Conservation (phyloP, 1,140 invertebrate genomes). For the Lucilia sericata region DNA sequence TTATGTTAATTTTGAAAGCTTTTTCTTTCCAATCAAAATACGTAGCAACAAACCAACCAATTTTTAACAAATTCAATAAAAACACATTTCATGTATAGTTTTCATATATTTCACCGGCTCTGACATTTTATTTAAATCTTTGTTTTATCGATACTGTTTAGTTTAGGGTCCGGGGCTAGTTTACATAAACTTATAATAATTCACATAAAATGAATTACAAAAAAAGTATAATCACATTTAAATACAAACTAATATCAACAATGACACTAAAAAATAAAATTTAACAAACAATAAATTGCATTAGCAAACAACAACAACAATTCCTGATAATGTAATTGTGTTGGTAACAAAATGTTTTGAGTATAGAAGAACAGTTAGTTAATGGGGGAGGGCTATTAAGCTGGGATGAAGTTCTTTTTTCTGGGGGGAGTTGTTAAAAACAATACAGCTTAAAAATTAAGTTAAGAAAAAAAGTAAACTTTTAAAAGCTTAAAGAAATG, state of each 20-base stretch:
- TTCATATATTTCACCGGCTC: constrained; percentile 34
- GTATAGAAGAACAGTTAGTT: constrained; percentile 10
- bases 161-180: constrained; percentile 2
- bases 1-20: too few species aligned
- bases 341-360: background rate
- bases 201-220: constrained; percentile 7
- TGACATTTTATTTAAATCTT: constrained; percentile 37
- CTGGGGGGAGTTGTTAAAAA: too few species aligned
- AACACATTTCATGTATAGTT: background rate
- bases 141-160: background rate
- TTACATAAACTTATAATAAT: constrained; percentile 31
- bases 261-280: constrained; percentile 23
- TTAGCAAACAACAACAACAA: background rate
- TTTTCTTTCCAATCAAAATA: too few species aligned
- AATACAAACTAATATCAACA: constrained; percentile 43
- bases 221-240: constrained; percentile 33
- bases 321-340: too few species aligned
- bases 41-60: too few species aligned
- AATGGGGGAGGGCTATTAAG: background rate
- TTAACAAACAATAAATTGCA: background rate
- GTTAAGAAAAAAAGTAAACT: background rate
- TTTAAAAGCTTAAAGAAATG: constrained; percentile 28
- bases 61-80: too few species aligned
- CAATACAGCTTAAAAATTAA: background rate
- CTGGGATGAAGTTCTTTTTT: background rate